Percentiles rank a stretch among this genome's conserved stretches.
Conservation (phyloP, 2,888 invertebrate species). For the Tanytarsus gracilentus region DNA sequence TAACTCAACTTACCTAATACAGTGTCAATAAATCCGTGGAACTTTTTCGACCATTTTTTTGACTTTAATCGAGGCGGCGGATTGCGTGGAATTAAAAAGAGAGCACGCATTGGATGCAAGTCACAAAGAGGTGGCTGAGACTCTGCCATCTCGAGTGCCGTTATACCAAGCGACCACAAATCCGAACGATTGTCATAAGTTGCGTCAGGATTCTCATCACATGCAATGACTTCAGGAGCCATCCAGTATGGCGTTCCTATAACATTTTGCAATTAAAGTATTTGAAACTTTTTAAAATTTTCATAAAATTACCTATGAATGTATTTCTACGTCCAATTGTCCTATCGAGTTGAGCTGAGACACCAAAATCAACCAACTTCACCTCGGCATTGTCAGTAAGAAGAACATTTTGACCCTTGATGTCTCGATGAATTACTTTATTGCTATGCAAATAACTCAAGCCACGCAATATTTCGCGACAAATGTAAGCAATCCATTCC, state of each 20-base stretch:
- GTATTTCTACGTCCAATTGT: conserved; percentile 98
- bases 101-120: conserved; percentile 98
- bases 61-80: conserved; percentile 95
- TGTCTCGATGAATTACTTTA: conserved; percentile 99
- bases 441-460: conserved; percentile 95
- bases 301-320: conserved; percentile 59
- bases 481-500: conserved; percentile 99
- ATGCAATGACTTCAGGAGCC: conserved; percentile 99
- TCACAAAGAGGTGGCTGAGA: conserved; percentile 98
- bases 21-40: conserved; percentile 96
- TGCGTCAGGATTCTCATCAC: conserved; percentile 99
- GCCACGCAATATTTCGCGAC: conserved; percentile 90
- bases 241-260: conserved; percentile 88
- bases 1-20: conserved; percentile 52
- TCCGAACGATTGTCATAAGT: conserved; percentile 97
- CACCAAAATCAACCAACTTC: conserved; percentile 98
- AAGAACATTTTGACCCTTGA: conserved; percentile 98
- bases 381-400: conserved; percentile 99
- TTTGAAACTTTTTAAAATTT: neutral
- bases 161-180: conserved; percentile 89
- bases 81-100: conserved; percentile 96
- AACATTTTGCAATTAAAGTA: neutral
- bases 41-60: conserved; percentile 96
- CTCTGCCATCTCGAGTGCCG: conserved; percentile 99
- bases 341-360: conserved; percentile 96